Evolutionary conservation across 2,797 vertebrate genomes (phyloP), one percentile per base, ranked within the genome.

Genomic region (Danio jaintianensis): DNA sequence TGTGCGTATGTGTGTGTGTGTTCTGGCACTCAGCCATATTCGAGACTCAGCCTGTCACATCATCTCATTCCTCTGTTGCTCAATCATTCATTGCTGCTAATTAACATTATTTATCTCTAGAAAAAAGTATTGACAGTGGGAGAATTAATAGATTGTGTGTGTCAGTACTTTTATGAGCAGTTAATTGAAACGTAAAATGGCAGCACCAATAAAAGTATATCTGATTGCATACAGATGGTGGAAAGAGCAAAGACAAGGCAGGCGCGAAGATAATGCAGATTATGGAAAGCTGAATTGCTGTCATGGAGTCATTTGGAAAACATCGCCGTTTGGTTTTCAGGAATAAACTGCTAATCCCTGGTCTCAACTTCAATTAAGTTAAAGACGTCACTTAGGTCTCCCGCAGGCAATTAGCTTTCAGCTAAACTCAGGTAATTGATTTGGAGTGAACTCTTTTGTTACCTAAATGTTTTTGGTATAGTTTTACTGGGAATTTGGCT

Each of bases 301-400:
- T 52, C 56, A 64, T 15, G 18, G 13, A 70, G 80, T 42, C 56
- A 55, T 79, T 73, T 52, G 45, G 62, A 79, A 67, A 58, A 67
- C 7, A 36, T 22, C 2, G 50, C 45, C 67, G 38, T 78, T 66
- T 74, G 50, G 56, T 48, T 63, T 79, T 81, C 59, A 75, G 78
- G 83, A 81, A 81, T 79, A 83, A 80, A 75, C 61, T 8, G 58
- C 36, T 78, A 74, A 82, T 79, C 71, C 81, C 71, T 45, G 38
- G 55, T 79, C 83, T 84, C 63, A 75, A 82, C 80, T 85, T 7
- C 9, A 86, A 29, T 85, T 83, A 72, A 71, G 75, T 79, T 75
- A 53, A 79, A 75, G 61, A 79, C 70, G 83, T 70, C n/a, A 71
- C 67, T 68, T 68, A 80, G 74, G 53, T 72, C 78, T 83, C 79